These are phyloP conservation scores for Procapra przewalskii DNA, from an alignment of 2,113 vertebrate species.

Conservation along the genomic window DNA sequence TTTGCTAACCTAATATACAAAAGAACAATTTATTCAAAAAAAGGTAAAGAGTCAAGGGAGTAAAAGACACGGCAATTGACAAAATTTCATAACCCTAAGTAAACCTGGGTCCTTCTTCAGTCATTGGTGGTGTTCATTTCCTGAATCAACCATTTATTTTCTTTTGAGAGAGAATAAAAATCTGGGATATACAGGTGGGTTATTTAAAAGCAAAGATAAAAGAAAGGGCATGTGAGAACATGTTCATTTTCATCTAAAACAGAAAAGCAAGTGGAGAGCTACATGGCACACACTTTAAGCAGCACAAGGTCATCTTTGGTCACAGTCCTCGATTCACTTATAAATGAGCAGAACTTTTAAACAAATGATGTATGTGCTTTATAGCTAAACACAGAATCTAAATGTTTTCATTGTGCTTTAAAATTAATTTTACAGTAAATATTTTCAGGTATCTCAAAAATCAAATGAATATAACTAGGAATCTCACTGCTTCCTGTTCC, in stretches of 20 bases:
- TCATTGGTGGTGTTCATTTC: not conserved
- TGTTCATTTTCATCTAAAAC: not conserved
- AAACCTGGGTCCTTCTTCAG: not conserved
- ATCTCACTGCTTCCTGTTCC: not conserved
- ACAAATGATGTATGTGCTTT: not conserved
- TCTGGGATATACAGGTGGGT: not conserved
- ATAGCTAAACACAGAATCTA: not conserved
- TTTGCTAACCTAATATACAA: not conserved
- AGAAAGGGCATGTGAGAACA: not conserved
- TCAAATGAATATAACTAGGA: not conserved
- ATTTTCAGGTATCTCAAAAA: not conserved
- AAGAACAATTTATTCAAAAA: not conserved
- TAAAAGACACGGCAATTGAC: not conserved
- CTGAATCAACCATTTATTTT: not conserved
- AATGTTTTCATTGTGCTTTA: not conserved
- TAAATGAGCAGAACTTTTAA: not conserved
- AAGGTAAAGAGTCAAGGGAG: not conserved
- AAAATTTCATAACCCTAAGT: not conserved
- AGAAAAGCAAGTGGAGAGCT: not conserved
- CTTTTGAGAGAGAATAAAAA: not conserved
- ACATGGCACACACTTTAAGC: not conserved
- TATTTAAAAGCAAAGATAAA: constrained; percentile 8
- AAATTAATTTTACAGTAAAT: not conserved
- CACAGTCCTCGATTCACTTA: not conserved
- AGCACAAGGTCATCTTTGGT: not conserved